Evolutionary conservation across 2,797 vertebrate genomes (phyloP).

Genomic region (Dermochelys coriacea): DNA sequence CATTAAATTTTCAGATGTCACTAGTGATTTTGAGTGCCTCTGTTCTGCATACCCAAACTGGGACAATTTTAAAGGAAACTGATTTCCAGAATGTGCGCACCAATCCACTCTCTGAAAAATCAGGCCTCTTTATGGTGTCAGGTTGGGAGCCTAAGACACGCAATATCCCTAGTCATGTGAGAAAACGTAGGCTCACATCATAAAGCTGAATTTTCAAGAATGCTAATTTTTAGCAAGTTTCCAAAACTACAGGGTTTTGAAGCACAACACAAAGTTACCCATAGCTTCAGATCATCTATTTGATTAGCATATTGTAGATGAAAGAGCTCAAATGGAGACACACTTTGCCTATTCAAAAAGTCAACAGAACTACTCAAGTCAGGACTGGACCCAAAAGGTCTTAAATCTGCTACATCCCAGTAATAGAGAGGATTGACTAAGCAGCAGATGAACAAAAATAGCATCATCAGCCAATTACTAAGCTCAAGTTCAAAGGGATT

Average conservation of each 20-base stretch:
- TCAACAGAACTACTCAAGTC: background rate
- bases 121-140: background rate
- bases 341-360: background rate
- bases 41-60: background rate
- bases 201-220: background rate
- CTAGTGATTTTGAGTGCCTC: background rate
- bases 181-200: background rate
- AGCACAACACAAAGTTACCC: fast-evolving
- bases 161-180: background rate
- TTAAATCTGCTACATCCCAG: background rate
- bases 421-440: fast-evolving
- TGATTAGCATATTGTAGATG: background rate
- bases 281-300: background rate
- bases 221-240: background rate
- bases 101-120: background rate
- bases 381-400: background rate
- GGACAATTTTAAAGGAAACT: background rate
- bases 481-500: background rate
- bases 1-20: background rate
- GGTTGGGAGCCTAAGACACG: fast-evolving
- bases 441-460: background rate
- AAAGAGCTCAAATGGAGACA: background rate
- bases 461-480: background rate
- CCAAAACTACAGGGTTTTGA: background rate
- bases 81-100: background rate